Base-by-base conservation (phyloP, 2,888 invertebrate genomes). In the Archips xylosteana region DNA sequence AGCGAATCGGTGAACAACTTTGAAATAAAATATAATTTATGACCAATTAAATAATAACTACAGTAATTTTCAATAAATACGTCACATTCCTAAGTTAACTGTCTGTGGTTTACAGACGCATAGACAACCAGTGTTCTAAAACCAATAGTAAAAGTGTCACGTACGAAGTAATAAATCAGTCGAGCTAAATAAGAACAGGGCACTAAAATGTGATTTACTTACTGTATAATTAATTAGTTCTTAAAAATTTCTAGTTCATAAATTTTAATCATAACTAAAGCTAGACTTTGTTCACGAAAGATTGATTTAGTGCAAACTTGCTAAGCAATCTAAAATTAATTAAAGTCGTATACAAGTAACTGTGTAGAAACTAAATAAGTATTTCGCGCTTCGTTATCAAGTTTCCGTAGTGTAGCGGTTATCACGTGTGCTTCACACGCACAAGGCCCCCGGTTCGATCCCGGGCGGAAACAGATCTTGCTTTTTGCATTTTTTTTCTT, bases 371-470 rank as follows among this genome's bases (percentile, higher is more conserved):
- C 0, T 39, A 13, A n/a, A 8, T 1, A 4, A 36, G 1, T 60
- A 74, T 74, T 74, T 74, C 69, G 64, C 9, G 0, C 0, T 0
- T 0, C 0, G 0, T 0, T 0, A 0, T 0, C 64, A 74, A 69
- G 95, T 96, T 96, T 95, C 95, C 95, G 96, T 96, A 96, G 96
- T 96, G 96, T 96, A 96, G 96, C 95, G 96, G 96, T 96, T 96
- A 96, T 96, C 96, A 96, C 96, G 96, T 96, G 96, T 96, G 96
- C 96, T 96, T 96, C 96, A 96, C 96, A 96, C 96, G 96, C 96
- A 96, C 96, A 96, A 96, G 95, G 95, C 91, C 96, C 96, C 95
- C 96, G 96, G 95, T 95, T 95, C 95, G 95, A 96, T 95, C 96
- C 95, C 95, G 95, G 95, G 95, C 95, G 95, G 95, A 95, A 95